phyloP scores from a whole-genome alignment of 2,797 vertebrate species.

The Danio albolineatus region DNA sequence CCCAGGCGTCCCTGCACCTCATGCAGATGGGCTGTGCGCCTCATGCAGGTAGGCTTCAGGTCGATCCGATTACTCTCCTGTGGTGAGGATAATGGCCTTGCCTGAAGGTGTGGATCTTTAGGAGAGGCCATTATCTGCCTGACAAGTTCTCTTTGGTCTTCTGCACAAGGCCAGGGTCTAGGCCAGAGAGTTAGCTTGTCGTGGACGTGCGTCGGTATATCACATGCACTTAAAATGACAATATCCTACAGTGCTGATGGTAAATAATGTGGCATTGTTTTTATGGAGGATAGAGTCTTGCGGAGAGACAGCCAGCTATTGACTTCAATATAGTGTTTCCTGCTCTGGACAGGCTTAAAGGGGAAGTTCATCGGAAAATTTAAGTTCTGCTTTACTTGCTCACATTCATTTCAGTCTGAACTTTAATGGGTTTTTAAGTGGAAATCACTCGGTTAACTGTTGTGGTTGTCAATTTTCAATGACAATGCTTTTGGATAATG shows the following conservation, averaged over 20 bases:
- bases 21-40: slow-evolving; percentile 69
- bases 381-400: not conserved
- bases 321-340: slow-evolving; percentile 9
- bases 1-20: slow-evolving; percentile 49
- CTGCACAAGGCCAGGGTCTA: slow-evolving; percentile 6
- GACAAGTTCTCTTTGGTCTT: slow-evolving; percentile 42
- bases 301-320: not conserved
- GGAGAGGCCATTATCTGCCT: slow-evolving; percentile 64
- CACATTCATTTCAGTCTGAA: not conserved
- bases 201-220: not conserved
- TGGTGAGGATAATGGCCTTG: slow-evolving; percentile 72
- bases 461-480: too few relatives aligned
- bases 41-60: slow-evolving; percentile 58
- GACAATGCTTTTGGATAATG: too few relatives aligned
- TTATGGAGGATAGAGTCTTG: slow-evolving; percentile 11
- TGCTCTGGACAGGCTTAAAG: slow-evolving; percentile 2
- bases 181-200: not conserved
- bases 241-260: not conserved
- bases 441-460: not conserved
- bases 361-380: not conserved
- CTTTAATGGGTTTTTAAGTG: not conserved
- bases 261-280: slow-evolving; percentile 20
- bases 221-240: not conserved
- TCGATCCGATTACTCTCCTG: slow-evolving; percentile 68
- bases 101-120: slow-evolving; percentile 71